Conservation (phyloP, 2,113 vertebrate species). For the Actinemys pallida region DNA sequence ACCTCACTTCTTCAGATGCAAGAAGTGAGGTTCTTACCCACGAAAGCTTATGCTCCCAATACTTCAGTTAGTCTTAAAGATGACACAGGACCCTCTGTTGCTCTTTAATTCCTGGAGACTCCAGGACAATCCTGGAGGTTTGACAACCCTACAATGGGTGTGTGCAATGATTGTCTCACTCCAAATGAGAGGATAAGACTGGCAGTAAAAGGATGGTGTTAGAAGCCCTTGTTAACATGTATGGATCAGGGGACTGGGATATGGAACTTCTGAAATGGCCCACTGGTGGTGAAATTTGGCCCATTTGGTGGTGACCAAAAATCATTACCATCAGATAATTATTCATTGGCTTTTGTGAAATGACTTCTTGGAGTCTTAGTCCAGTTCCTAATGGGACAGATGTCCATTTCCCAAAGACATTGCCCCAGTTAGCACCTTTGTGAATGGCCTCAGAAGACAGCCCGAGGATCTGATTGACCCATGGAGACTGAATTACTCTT, state of each 20-base stretch:
- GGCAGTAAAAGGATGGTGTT: background rate
- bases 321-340: background rate
- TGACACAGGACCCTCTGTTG: too few relatives aligned
- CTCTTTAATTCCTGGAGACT: too few relatives aligned
- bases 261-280: background rate
- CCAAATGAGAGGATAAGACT: background rate
- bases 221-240: background rate
- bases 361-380: background rate
- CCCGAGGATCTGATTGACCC: background rate
- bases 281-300: background rate
- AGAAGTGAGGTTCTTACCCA: too few relatives aligned
- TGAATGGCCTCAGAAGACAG: background rate
- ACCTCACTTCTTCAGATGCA: too few relatives aligned
- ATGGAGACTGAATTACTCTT: background rate
- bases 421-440: background rate
- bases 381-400: background rate
- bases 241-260: background rate
- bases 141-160: too few relatives aligned
- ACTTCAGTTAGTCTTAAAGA: too few relatives aligned
- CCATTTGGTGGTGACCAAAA: background rate
- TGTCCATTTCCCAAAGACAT: background rate
- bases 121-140: too few relatives aligned
- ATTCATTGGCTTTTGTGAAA: background rate
- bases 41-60: too few relatives aligned
- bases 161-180: background rate